Percentiles rank a stretch among this genome's conserved stretches.
Conservation (phyloP, 2,888 invertebrate species). For the Chouioia cunea region DNA sequence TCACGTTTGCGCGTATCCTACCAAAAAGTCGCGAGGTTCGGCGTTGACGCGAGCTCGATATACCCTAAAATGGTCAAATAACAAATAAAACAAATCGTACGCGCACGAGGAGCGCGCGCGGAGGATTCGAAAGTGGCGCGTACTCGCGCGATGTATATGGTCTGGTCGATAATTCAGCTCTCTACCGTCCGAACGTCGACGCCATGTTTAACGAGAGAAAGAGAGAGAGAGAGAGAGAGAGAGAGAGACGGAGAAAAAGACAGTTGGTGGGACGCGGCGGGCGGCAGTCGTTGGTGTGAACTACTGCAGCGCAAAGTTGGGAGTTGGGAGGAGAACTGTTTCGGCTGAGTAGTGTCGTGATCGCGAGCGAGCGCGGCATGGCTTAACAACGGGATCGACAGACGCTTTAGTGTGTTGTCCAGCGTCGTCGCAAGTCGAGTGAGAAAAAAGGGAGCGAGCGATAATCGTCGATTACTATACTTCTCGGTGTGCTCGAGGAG, state of each 20-base stretch:
- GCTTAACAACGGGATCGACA: no score
- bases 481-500: no score
- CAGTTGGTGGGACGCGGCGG: conserved; percentile 36
- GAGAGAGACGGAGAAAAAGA: conserved; percentile 30
- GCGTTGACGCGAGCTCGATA: conserved; percentile 1
- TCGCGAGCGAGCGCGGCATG: conserved; percentile 18
- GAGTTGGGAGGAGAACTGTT: no score
- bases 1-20: no score
- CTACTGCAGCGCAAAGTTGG: no score
- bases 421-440: conserved; percentile 4
- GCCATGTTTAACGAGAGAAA: conserved; percentile 6
- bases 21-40: no score
- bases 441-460: no score
- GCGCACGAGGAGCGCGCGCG: neutral
- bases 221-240: conserved; percentile 40
- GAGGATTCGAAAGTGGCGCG: neutral
- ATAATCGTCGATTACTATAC: no score
- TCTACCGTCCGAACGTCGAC: no score
- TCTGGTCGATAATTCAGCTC: no score
- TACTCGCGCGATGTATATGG: neutral
- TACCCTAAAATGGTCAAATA: no score
- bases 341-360: conserved; percentile 2
- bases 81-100: no score
- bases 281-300: conserved; percentile 25
- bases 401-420: neutral